Conservation (phyloP, 2,888 invertebrate species). For the Drosophila picticornis region DNA sequence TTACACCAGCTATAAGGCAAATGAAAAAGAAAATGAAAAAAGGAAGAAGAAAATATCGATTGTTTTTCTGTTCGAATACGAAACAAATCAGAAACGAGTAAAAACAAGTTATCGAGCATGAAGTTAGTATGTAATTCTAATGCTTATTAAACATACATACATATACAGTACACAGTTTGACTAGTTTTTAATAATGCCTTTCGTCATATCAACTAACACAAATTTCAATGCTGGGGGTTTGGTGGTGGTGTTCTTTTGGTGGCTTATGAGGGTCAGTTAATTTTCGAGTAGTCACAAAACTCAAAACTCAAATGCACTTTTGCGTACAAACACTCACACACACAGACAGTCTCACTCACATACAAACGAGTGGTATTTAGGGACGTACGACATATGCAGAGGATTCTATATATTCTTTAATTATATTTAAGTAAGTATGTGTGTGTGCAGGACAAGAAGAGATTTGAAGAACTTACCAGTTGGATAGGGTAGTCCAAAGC, state of each 20-base stretch:
- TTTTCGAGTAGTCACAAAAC: constrained; percentile 53
- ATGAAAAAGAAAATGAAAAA: constrained; percentile 32
- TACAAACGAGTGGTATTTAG: constrained; percentile 29
- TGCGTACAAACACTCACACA: constrained; percentile 50
- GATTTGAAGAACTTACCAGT: constrained; percentile 91
- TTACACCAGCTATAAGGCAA: constrained; percentile 84
- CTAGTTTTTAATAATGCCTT: constrained; percentile 33
- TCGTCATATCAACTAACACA: constrained; percentile 78
- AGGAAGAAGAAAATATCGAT: constrained; percentile 25
- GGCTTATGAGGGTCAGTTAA: constrained; percentile 12
- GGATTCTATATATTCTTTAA: constrained; percentile 34
- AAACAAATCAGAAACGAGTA: constrained; percentile 10
- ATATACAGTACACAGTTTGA: constrained; percentile 11
- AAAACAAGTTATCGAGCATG: constrained; percentile 11
- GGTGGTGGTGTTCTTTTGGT: background rate
- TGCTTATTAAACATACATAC: constrained; percentile 25
- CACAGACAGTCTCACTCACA: constrained; percentile 38
- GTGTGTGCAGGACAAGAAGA: constrained; percentile 21
- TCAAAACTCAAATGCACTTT: constrained; percentile 13
- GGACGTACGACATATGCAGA: constrained; percentile 45
- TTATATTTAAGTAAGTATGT: constrained; percentile 19
- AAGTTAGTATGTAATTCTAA: constrained; percentile 52
- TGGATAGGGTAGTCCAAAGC: constrained; percentile 98
- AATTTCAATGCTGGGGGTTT: constrained; percentile 20
- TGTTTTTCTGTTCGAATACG: constrained; percentile 2